Evolutionary conservation across 2,113 vertebrate genomes (phyloP).

Genomic region (Chitala chitala): DNA sequence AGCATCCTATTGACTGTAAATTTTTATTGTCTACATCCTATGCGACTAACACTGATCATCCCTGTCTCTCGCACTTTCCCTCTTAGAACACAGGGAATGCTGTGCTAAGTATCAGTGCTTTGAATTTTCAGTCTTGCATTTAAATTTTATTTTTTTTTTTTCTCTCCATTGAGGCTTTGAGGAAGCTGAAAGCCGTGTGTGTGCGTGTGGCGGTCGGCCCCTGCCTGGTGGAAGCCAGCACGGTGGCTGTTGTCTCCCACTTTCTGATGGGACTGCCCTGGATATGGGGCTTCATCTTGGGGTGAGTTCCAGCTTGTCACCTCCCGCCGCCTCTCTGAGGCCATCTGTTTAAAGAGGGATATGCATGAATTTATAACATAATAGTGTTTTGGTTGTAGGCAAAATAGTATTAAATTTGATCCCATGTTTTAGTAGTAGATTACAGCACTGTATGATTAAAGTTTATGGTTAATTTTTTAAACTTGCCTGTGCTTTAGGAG

Average conservation of each 20-base stretch:
- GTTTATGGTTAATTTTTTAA: no score
- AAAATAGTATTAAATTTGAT: no score
- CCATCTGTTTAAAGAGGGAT: no score
- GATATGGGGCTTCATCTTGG: slow-evolving; percentile 88
- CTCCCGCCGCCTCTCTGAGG: not conserved
- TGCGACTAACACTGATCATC: no score
- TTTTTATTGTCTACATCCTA: no score
- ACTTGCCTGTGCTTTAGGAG: not conserved
- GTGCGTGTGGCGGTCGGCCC: slow-evolving; percentile 77
- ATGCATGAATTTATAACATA: not conserved
- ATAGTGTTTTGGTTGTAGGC: no score
- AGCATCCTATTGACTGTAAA: no score
- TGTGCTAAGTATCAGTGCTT: not conserved
- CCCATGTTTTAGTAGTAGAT: no score
- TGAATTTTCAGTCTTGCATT: not conserved
- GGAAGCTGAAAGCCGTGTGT: slow-evolving; percentile 80
- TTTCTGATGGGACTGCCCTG: slow-evolving; percentile 79
- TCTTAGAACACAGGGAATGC: not conserved
- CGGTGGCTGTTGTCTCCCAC: slow-evolving; percentile 66
- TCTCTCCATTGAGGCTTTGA: slow-evolving; percentile 78
- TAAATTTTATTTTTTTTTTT: no score
- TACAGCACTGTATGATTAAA: no score
- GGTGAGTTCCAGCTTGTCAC: no score
- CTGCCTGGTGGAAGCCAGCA: slow-evolving; percentile 70
- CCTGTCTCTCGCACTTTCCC: no score